These are phyloP conservation scores for Meiosimyza platycephala DNA, from an alignment of 2,888 invertebrate species.

Conservation along the genomic window DNA sequence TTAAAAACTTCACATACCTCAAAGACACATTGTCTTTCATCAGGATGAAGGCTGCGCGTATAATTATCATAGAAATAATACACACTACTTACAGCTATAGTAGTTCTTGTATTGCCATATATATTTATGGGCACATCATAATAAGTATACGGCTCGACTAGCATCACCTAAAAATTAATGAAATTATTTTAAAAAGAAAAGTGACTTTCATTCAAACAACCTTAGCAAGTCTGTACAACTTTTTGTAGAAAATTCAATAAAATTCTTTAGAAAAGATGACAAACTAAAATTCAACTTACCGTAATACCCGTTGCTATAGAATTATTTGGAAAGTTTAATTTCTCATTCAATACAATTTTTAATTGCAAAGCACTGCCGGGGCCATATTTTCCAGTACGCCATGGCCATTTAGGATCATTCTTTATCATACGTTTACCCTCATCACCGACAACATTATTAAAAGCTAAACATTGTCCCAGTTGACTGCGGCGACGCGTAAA, in stretches of 20 bases:
- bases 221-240: background rate
- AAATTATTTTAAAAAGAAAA: too few species aligned
- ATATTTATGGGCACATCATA: conserved; percentile 47
- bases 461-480: conserved; percentile 67
- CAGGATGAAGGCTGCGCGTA: conserved; percentile 48
- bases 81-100: conserved; percentile 51
- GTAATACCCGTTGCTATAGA: conserved; percentile 44
- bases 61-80: conserved; percentile 51
- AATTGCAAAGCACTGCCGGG: conserved; percentile 49
- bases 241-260: background rate
- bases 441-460: conserved; percentile 62
- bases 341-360: conserved; percentile 48
- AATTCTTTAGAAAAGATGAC: background rate
- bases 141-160: conserved; percentile 56
- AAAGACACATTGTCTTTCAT: conserved; percentile 53
- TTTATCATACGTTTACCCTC: conserved; percentile 45
- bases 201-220: background rate
- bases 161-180: conserved; percentile 44
- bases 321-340: conserved; percentile 50
- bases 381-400: conserved; percentile 47
- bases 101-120: conserved; percentile 48
- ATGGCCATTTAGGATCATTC: conserved; percentile 46
- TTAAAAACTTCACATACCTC: conserved; percentile 43
- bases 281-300: conserved; percentile 32
- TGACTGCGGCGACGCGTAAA: conserved; percentile 67